Evolutionary conservation across 2,888 invertebrate genomes (phyloP), one percentile per base, ranked within the genome.

Genomic region (Cheiracanthium punctorium): DNA sequence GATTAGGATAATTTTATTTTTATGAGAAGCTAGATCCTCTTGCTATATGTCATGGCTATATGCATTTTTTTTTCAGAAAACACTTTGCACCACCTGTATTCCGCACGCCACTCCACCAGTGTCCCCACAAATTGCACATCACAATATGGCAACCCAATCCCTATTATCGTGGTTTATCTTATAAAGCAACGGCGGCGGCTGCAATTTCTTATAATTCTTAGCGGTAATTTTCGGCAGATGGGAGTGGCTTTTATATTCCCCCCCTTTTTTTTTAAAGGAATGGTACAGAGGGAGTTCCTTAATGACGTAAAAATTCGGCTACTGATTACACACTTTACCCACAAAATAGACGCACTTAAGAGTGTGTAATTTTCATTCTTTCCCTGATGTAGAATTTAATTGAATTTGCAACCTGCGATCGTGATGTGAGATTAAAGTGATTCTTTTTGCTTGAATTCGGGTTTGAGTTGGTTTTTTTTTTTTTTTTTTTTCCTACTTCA

Each of bases 351-450:
- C n/a, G 43, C 71, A 41, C n/a, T 58, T 43, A 64, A 70, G 48
- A n/a, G n/a, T n/a, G n/a, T 41, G 67, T 52, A 69, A 74, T 69
- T 77, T 41, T 29, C 33, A 24, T 37, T 37, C 72, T 41, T 76
- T n/a, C 48, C 30, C n/a, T 29, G 58, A 73, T 32, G 58, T 58
- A 52, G 79, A 67, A 67, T 79, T 85, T 85, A 85, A 85, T 85
- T 85, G 84, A 85, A 85, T 73, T 79, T 67, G 69, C 77, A 79
- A 79, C 67, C 58, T 20, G 28, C 1, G 37, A 32, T 43, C 79
- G 84, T 80, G 84, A 74, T 67, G 28, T 30, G 84, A n/a, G 74
- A 85, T 70, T 85, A 72, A 85, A 85, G 79, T 30, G 65, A 74
- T 79, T 73, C 58, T 24, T 37, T n/a, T n/a, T n/a, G n/a, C n/a